Evolutionary conservation across 2,113 vertebrate genomes (phyloP), one percentile per base, ranked within the genome.

Genomic region (Blennius ocellaris): DNA sequence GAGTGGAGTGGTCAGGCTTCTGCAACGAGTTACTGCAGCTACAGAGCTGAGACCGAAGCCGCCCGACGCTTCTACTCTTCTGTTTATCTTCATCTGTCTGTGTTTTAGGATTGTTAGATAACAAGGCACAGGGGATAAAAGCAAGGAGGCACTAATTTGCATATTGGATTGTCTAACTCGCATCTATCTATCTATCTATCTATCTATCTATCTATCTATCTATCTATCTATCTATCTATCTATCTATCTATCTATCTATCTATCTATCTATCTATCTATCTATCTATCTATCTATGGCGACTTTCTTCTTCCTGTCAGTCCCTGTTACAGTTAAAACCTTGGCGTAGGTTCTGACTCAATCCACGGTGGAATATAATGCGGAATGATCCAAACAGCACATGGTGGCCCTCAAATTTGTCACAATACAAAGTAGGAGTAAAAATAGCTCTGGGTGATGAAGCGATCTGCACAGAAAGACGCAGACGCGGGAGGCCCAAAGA

Each of bases 1-100:
- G 56, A 62, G 45, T n/a, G 52, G 57, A 60, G 73, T 55, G 52
- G 53, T 73, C 77, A 63, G 62, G 57, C 17, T 55, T 55, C 61
- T 61, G 58, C 38, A 56, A 56, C 43, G 59, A 75, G 48, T 59
- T 8, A 15, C 71, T 61, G 39, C 55, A 78, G 85, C 55, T 15
- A 1, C 30, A 40, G 12, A n/a, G 44, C 9, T 12, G 9, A 40
- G 41, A 47, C 37, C 45, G 16, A 14, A 62, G 39, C 12, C 9
- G 9, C 21, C 21, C 21, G 21, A 30, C 21, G 21, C 21, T 30
- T 30, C 21, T 2, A 30, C 21, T 30, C 21, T 30, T 30, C 21
- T 30, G 4, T 30, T 30, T 30, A 30, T 30, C 21, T 30, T 30
- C 21, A 30, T 30, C 21, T 30, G 21, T 30, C 21, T 30, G 21